These are phyloP conservation scores for Boulengerochromis microlepis DNA, from an alignment of 2,113 vertebrate species.

Conservation along the genomic window DNA sequence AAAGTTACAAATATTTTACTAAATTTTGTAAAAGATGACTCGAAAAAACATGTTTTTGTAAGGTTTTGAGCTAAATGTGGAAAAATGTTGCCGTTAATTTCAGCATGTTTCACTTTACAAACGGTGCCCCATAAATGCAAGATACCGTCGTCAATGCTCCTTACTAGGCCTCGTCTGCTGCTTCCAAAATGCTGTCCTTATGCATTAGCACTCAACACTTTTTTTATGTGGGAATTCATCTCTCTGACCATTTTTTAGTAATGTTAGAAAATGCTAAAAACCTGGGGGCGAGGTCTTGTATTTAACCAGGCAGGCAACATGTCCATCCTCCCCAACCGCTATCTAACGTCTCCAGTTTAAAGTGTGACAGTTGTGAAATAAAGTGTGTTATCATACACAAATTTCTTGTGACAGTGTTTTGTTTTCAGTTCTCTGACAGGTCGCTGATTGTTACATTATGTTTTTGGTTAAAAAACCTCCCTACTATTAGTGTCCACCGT, in stretches of 20 bases:
- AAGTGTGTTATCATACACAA: neutral
- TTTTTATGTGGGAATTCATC: neutral
- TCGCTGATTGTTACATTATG: neutral
- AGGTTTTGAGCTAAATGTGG: too few species aligned
- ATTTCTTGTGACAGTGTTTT: neutral
- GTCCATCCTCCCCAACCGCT: neutral
- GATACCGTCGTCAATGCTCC: neutral
- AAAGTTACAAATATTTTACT: too few species aligned
- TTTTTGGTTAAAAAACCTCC: neutral
- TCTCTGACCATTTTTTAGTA: neutral
- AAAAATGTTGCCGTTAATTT: too few species aligned
- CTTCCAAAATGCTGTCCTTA: neutral
- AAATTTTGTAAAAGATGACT: too few species aligned
- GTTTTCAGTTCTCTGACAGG: neutral
- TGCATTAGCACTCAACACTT: neutral
- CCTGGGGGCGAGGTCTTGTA: neutral
- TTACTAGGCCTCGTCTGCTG: neutral
- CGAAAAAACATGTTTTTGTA: too few species aligned
- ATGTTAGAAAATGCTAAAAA: neutral
- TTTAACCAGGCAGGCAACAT: neutral
- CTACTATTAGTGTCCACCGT: neutral
- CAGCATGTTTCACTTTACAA: neutral
- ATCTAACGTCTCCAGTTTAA: neutral
- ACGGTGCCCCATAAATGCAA: neutral
- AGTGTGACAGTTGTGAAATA: neutral